Percentiles rank a stretch among this genome's conserved stretches.
phyloP scores from a whole-genome alignment of 2,797 vertebrate species.

The Lates japonicus region DNA sequence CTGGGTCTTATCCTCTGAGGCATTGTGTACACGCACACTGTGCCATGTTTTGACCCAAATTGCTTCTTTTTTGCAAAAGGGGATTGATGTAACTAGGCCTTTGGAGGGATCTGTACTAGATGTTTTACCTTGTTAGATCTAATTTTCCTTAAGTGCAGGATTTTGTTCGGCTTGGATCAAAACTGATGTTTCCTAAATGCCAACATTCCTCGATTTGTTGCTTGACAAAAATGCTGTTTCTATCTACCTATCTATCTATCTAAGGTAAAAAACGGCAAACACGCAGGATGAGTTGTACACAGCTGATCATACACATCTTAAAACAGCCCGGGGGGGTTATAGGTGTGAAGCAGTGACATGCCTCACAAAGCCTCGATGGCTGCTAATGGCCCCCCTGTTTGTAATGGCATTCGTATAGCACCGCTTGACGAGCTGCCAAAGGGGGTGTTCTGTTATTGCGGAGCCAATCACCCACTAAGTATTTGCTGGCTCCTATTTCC shows the following conservation, averaged over 20 bases:
- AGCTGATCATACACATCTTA: slow-evolving; percentile 60
- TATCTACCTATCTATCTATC: slow-evolving; percentile 1
- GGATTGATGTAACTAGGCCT: slow-evolving; percentile 58
- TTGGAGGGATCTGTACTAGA: slow-evolving; percentile 33
- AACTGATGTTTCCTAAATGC: slow-evolving; percentile 25
- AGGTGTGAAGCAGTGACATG: slow-evolving; percentile 63
- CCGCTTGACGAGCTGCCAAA: slow-evolving; percentile 82
- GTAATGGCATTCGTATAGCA: slow-evolving; percentile 82
- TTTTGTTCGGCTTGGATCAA: background rate
- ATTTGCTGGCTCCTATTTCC: slow-evolving; percentile 84
- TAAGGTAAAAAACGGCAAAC: background rate
- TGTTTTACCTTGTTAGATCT: slow-evolving; percentile 44
- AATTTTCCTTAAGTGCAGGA: slow-evolving; percentile 19
- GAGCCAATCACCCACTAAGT: slow-evolving; percentile 86
- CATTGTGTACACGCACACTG: slow-evolving; percentile 39
- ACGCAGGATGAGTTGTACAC: slow-evolving; percentile 14
- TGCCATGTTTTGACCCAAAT: slow-evolving; percentile 65
- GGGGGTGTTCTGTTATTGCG: slow-evolving; percentile 84
- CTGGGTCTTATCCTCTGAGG: slow-evolving; percentile 72
- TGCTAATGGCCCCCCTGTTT: slow-evolving; percentile 78
- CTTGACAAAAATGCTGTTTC: background rate
- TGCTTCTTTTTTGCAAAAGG: slow-evolving; percentile 50
- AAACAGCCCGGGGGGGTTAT: slow-evolving; percentile 54
- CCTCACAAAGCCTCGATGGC: slow-evolving; percentile 75
- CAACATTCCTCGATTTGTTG: background rate